These are phyloP conservation scores for Melanerpes formicivorus DNA, from an alignment of 2,113 vertebrate genomes.

Conservation along the genomic window DNA sequence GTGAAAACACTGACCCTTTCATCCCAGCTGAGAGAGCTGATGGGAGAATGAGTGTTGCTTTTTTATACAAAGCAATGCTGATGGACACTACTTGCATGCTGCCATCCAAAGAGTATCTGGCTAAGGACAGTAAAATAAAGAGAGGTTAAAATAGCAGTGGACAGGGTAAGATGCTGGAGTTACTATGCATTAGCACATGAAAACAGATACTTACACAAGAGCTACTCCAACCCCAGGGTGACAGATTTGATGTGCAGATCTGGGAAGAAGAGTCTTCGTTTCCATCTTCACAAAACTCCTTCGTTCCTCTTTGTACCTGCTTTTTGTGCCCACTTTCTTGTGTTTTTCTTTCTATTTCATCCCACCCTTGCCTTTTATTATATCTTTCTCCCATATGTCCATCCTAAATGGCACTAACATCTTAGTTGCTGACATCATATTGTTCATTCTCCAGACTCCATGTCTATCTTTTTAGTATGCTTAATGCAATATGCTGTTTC, in stretches of 20 bases:
- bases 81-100: neutral
- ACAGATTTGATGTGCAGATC: neutral
- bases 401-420: neutral
- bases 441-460: neutral
- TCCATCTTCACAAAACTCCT: neutral
- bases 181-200: neutral
- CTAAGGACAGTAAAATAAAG: neutral
- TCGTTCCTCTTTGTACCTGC: neutral
- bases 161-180: neutral
- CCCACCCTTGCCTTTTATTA: neutral
- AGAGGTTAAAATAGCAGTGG: neutral
- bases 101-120: neutral
- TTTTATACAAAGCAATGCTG: neutral
- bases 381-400: neutral
- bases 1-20: neutral
- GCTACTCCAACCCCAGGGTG: neutral
- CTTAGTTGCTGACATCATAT: neutral
- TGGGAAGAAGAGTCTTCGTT: neutral
- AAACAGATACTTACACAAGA: neutral
- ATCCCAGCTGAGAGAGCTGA: neutral
- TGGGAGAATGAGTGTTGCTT: neutral
- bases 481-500: neutral
- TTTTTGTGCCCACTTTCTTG: neutral
- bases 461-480: fast-evolving
- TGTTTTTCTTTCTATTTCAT: neutral